A percentile compares a stretch with the other conserved stretches of the same genome.
These are phyloP conservation scores for Amiota communis DNA, from an alignment of 2,888 invertebrate species.

Conservation along the genomic window DNA sequence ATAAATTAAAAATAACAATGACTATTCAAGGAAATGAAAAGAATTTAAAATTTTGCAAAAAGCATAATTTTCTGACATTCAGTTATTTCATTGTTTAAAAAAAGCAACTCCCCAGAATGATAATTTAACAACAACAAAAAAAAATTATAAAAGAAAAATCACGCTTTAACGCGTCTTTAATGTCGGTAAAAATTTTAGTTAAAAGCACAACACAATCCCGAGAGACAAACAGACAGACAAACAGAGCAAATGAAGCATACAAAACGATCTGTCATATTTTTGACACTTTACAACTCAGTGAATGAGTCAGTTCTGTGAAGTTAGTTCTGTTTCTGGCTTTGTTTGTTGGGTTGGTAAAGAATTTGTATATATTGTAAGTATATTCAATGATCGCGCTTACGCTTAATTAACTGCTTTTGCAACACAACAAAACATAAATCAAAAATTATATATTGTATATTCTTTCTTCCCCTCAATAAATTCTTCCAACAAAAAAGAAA, in stretches of 20 bases:
- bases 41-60: slow-evolving; percentile 10
- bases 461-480: not conserved
- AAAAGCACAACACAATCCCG: not conserved
- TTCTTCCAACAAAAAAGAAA: not conserved
- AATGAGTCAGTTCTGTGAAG: not conserved
- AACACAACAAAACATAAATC: slow-evolving; percentile 49
- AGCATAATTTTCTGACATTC: too few species aligned
- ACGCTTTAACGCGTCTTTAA: slow-evolving; percentile 23
- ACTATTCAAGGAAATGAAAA: not conserved
- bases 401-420: slow-evolving; percentile 27
- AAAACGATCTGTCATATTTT: slow-evolving; percentile 58
- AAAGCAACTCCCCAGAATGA: not conserved
- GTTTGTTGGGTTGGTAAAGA: not conserved
- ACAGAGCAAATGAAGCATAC: slow-evolving; percentile 22
- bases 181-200: not conserved
- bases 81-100: not conserved
- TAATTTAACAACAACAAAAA: not conserved
- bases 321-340: not conserved
- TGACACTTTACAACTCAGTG: slow-evolving; percentile 55
- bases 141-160: not conserved
- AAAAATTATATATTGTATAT: slow-evolving; percentile 39
- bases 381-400: slow-evolving; percentile 2
- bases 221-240: not conserved
- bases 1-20: too few species aligned
- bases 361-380: too few species aligned